Evolutionary conservation across 2,113 vertebrate genomes (phyloP), one percentile per base, ranked within the genome.

Genomic region (Tetrao urogallus): DNA sequence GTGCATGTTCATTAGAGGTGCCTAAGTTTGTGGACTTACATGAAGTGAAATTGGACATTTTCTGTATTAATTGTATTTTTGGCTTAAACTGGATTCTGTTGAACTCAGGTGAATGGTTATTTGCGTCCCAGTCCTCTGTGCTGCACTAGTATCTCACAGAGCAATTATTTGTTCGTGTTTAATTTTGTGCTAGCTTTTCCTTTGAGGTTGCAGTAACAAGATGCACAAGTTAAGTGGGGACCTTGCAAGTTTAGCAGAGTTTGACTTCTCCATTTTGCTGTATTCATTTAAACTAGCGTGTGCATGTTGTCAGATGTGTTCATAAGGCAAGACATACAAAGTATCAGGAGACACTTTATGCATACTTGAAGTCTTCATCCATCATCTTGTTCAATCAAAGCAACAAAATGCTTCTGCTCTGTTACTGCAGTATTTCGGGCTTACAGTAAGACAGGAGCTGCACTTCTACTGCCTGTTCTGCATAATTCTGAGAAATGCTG

Each of bases 1-100:
- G 75, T 87, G 61, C 88, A 21, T 95, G 86, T 97, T 92, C 85
- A 95, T 91, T 89, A 81, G 52, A 86, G 89, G 93, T 96, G 75
- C 87, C 63, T 74, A 92, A 96, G 93, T 81, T 2, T 72, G 56
- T 71, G 84, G 86, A 85, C 73, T 56, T 42, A 15, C 76, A 30
- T 64, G 19, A 90, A 90, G 66, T 82, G 63, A 82, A 89, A 89
- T 73, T 75, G 71, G 80, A 28, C 40, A 52, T 73, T 87, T 79
- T 8, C 3, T 73, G 22, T 87, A 75, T 94, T 70, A 10, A 42
- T 76, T 82, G 2, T 74, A 73, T 93, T 94, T 92, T 88, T 93
- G 73, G 58, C 82, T 78, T 81, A 43, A 80, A 36, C n/a, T 38
- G 34, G 11, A 3, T 86, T 77, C 66, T 0, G 1, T 70, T 69